phyloP scores from a whole-genome alignment of 2,888 invertebrate genomes.

The Melieria omissa region DNA sequence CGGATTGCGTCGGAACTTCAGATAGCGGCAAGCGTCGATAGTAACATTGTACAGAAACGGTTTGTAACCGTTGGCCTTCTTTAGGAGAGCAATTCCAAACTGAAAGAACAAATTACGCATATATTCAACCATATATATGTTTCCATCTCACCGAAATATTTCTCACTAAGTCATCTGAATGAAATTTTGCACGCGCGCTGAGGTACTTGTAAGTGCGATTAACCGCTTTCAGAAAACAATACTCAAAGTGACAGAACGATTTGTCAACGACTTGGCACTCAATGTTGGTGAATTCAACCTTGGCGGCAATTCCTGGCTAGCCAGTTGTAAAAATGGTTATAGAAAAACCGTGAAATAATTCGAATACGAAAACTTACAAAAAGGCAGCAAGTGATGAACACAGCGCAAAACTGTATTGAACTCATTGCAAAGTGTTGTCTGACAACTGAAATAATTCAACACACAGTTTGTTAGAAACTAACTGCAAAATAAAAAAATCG shows the following conservation, averaged over 20 bases:
- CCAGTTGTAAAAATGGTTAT: too few relatives aligned
- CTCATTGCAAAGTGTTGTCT: too few relatives aligned
- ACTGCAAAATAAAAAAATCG: too few relatives aligned
- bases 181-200: constrained; percentile 1
- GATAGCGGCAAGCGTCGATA: constrained; percentile 18
- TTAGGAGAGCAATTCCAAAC: not conserved
- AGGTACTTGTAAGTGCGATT: constrained; percentile 26
- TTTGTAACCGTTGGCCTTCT: constrained; percentile 26
- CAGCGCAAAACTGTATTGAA: too few relatives aligned
- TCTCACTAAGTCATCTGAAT: not conserved
- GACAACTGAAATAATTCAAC: too few relatives aligned
- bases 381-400: too few relatives aligned
- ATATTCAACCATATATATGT: not conserved
- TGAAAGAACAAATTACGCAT: not conserved
- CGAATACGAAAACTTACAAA: too few relatives aligned
- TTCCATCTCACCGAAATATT: constrained; percentile 8
- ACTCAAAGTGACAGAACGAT: constrained; percentile 3
- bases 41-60: constrained; percentile 23
- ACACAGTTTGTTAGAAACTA: too few relatives aligned
- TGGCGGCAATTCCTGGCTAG: not conserved
- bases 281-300: constrained; percentile 15
- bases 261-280: constrained; percentile 6
- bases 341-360: too few relatives aligned
- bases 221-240: constrained; percentile 21
- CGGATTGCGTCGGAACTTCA: not conserved